Evolutionary conservation across 2,797 vertebrate species (phyloP).

Genomic region (Ctenopoma kingsleyae): DNA sequence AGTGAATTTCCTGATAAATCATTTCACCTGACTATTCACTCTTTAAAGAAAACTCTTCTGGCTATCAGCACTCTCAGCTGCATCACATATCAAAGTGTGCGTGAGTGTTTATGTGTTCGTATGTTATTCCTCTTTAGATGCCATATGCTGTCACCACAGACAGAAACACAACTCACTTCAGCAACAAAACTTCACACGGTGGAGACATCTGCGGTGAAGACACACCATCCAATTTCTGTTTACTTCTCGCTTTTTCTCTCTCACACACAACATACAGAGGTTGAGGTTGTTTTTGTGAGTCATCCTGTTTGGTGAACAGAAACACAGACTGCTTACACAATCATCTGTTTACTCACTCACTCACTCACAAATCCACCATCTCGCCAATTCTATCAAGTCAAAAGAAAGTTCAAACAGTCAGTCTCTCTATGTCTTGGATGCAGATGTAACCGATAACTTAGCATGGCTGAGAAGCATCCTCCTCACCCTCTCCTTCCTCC

Average conservation of each 20-base stretch:
- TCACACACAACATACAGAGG: slow-evolving; percentile 14
- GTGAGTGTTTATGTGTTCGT: slow-evolving; percentile 20
- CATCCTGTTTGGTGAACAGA: slow-evolving; percentile 12
- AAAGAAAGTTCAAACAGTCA: slow-evolving; percentile 32
- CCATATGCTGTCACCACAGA: slow-evolving; percentile 41
- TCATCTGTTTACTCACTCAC: slow-evolving; percentile 12
- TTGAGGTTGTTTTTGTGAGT: slow-evolving; percentile 21
- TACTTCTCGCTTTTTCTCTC: neutral
- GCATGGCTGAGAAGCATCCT: slow-evolving; percentile 3
- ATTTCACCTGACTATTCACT: slow-evolving; percentile 50
- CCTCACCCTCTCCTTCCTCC: neutral
- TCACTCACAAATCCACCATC: neutral
- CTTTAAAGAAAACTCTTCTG: slow-evolving; percentile 72
- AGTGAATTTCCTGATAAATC: slow-evolving; percentile 66
- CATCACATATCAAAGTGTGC: slow-evolving; percentile 46
- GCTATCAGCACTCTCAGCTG: slow-evolving; percentile 58
- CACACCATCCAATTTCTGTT: slow-evolving; percentile 13
- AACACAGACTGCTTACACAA: slow-evolving; percentile 12
- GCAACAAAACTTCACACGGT: slow-evolving; percentile 23
- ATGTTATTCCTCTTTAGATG: slow-evolving; percentile 15
- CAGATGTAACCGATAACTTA: slow-evolving; percentile 40
- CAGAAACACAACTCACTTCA: slow-evolving; percentile 22
- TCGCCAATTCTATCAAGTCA: slow-evolving; percentile 24
- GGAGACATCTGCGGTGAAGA: slow-evolving; percentile 9
- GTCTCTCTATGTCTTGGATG: slow-evolving; percentile 34